Conservation (phyloP, 2,888 invertebrate genomes). For the Prenolepis imparis region DNA sequence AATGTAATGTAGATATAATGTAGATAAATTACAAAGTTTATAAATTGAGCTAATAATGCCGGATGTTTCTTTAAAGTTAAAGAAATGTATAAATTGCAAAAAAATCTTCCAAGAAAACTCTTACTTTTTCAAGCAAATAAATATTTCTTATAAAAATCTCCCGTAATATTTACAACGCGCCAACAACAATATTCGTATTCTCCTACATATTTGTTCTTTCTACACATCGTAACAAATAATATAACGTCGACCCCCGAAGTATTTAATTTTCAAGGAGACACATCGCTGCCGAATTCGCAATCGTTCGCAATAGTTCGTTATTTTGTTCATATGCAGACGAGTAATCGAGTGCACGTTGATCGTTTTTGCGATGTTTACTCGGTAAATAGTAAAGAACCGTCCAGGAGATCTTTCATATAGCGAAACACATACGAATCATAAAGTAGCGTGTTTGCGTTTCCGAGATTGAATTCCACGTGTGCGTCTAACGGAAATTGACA, state of each 20-base stretch:
- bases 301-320: neutral
- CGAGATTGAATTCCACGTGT: neutral
- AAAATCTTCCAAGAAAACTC: neutral
- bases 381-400: neutral
- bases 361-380: slow-evolving; percentile 5
- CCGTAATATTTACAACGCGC: neutral
- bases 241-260: neutral
- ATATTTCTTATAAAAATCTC: neutral
- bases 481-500: slow-evolving; percentile 5
- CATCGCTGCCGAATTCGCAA: neutral
- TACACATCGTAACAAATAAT: neutral
- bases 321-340: neutral
- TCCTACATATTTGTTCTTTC: neutral
- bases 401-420: neutral
- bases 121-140: neutral
- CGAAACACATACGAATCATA: neutral
- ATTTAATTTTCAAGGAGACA: neutral
- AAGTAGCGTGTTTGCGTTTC: neutral
- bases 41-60: neutral
- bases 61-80: neutral
- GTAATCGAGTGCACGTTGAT: neutral
- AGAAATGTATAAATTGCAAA: neutral
- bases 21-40: neutral
- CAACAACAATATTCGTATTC: neutral
- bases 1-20: neutral